Evolutionary conservation across 1,140 invertebrate species (phyloP).

Genomic region (Leguminivora glycinivorella): DNA sequence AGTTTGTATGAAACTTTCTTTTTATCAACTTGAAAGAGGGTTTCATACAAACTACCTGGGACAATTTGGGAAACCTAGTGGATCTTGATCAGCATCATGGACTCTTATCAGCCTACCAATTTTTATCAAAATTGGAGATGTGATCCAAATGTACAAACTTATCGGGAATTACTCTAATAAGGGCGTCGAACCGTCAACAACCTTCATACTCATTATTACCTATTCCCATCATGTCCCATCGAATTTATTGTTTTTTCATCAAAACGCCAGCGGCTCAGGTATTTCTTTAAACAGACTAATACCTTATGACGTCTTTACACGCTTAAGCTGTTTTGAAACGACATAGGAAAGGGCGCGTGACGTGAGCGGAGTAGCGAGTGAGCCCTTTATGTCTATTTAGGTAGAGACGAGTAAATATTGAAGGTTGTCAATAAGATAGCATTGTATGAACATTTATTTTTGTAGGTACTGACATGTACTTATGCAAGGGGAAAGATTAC

Average conservation of each 20-base stretch:
- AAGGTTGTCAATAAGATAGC: neutral
- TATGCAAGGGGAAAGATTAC: no score
- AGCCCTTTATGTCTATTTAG: constrained; percentile 12
- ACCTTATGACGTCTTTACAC: neutral
- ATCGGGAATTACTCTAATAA: no score
- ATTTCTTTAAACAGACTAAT: neutral
- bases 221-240: constrained; percentile 8
- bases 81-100: no score
- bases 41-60: no score
- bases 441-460: no score
- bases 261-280: neutral
- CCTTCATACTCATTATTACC: neutral
- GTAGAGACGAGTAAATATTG: neutral
- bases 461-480: no score
- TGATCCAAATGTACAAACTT: no score
- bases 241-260: constrained; percentile 26
- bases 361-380: neutral
- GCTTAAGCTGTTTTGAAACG: neutral
- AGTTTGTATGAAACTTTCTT: no score
- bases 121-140: no score
- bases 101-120: no score
- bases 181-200: constrained; percentile 14
- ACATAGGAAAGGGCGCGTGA: neutral
- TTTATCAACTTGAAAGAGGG: no score
- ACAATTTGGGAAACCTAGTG: no score